Evolutionary conservation across 2,888 invertebrate genomes (phyloP).

Genomic region (Scrobipalpa atriplicella): DNA sequence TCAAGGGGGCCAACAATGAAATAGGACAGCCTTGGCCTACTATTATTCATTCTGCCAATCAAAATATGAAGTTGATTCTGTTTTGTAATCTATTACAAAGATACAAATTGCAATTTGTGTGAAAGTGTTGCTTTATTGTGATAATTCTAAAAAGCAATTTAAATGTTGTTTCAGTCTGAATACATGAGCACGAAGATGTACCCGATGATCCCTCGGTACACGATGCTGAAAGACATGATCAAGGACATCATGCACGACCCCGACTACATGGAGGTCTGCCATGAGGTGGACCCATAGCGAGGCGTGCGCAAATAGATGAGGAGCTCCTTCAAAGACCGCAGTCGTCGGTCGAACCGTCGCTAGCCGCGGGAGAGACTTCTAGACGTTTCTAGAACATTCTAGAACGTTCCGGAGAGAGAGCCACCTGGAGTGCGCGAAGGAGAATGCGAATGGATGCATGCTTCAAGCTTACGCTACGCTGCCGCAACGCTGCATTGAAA

Average conservation of each 20-base stretch:
- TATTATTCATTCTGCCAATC: too few species aligned
- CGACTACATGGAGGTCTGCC: conserved; percentile 98
- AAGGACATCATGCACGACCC: conserved; percentile 97
- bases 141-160: too few species aligned
- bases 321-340: conserved; percentile 74
- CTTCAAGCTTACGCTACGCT: conserved; percentile 1
- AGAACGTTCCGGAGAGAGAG: conserved; percentile 16
- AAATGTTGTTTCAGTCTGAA: conserved; percentile 90
- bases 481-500: conserved; percentile 12
- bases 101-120: too few species aligned
- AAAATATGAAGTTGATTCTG: too few species aligned
- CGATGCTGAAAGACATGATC: conserved; percentile 98
- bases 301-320: conserved; percentile 83
- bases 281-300: conserved; percentile 91
- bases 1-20: too few species aligned
- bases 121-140: too few species aligned
- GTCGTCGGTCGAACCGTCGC: conserved; percentile 71
- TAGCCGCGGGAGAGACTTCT: conserved; percentile 43
- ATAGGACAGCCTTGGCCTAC: too few species aligned
- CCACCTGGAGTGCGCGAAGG: neutral
- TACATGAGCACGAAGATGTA: conserved; percentile 96
- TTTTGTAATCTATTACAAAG: too few species aligned
- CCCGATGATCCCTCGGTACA: conserved; percentile 97
- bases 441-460: conserved; percentile 10
- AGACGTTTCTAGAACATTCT: conserved; percentile 14